Conservation (phyloP, 2,797 vertebrate species). For the Numenius phaeopus region DNA sequence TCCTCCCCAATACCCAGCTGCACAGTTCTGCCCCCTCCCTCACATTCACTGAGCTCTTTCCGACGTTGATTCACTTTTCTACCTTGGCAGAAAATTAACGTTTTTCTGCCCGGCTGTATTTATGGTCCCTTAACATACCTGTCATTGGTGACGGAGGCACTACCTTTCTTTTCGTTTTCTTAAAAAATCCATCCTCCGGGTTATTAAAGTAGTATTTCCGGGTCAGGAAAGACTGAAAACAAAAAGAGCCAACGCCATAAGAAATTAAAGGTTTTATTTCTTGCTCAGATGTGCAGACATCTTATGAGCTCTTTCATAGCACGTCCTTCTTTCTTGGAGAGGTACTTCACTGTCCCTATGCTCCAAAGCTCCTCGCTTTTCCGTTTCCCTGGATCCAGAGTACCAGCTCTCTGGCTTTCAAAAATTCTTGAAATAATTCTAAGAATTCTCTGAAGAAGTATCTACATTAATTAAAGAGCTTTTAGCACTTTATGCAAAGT, state of each 20-base stretch:
- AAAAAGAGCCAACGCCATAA: not conserved
- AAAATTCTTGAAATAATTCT: not conserved
- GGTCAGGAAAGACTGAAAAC: conserved; percentile 93
- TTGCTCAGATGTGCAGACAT: not conserved
- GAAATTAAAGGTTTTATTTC: not conserved
- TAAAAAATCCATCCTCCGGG: conserved; percentile 99
- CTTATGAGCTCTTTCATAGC: not conserved
- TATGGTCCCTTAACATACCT: conserved; percentile 80
- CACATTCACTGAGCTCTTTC: not conserved
- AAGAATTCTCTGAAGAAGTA: not conserved
- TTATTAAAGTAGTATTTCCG: conserved; percentile 99
- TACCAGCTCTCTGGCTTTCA: not conserved
- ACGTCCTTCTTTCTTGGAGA: not conserved
- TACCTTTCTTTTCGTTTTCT: conserved; percentile 99
- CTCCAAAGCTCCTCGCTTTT: not conserved
- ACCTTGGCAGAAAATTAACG: not conserved
- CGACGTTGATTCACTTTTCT: not conserved
- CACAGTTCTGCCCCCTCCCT: not conserved
- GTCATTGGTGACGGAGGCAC: conserved; percentile 99
- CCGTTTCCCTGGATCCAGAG: not conserved
- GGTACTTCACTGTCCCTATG: fast-evolving
- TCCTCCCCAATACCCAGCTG: not conserved
- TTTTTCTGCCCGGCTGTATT: not conserved
- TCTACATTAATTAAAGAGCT: not conserved
- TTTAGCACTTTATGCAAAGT: not conserved